These are phyloP conservation scores for Stenodera caucasica DNA, from an alignment of 2,888 invertebrate species.

Conservation along the genomic window DNA sequence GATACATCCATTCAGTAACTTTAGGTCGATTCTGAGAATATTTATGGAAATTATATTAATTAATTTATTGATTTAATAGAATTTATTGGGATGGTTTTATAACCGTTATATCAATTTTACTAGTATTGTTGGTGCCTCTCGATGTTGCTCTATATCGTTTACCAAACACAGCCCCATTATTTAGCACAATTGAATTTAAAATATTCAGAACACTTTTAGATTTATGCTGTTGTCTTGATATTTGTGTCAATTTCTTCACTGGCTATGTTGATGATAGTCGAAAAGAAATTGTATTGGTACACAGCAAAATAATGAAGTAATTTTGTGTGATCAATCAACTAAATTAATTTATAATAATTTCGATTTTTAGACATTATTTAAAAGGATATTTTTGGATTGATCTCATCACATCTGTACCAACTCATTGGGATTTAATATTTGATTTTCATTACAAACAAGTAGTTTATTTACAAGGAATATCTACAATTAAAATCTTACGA, in stretches of 20 bases:
- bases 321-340: slow-evolving; percentile 15
- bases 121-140: slow-evolving; percentile 37
- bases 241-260: slow-evolving; percentile 38
- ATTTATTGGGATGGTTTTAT: slow-evolving; percentile 40
- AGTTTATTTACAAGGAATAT: slow-evolving; percentile 21
- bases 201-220: slow-evolving; percentile 16
- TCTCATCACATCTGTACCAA: slow-evolving; percentile 45
- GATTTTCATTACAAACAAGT: neutral
- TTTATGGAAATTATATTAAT: too few relatives aligned
- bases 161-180: slow-evolving; percentile 12
- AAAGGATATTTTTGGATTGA: slow-evolving; percentile 48
- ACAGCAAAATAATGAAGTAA: slow-evolving; percentile 37
- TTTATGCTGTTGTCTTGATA: slow-evolving; percentile 23
- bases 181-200: slow-evolving; percentile 6
- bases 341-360: neutral
- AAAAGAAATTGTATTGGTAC: slow-evolving; percentile 42
- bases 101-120: slow-evolving; percentile 33
- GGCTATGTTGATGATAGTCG: slow-evolving; percentile 45
- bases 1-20: slow-evolving; percentile 45
- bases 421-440: slow-evolving; percentile 24
- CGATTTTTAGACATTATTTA: slow-evolving; percentile 46
- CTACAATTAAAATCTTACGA: slow-evolving; percentile 19
- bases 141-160: slow-evolving; percentile 25
- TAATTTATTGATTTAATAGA: too few relatives aligned
- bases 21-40: slow-evolving; percentile 31